A percentile compares a stretch with the other conserved stretches of the same genome.
Evolutionary conservation across 2,888 invertebrate genomes (phyloP).

Genomic region (Endomychus coccineus): DNA sequence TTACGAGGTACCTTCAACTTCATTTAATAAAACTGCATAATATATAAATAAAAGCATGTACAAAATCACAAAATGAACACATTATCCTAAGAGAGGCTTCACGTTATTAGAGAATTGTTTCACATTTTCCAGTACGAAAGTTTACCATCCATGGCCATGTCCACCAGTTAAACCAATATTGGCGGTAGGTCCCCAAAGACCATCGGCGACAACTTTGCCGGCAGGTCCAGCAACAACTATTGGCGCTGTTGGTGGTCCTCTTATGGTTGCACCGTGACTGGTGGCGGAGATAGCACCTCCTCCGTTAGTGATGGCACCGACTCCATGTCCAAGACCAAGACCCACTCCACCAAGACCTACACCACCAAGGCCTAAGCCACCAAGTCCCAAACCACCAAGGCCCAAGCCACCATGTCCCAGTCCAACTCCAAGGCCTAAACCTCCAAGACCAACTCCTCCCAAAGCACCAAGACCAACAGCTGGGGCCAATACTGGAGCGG

Average conservation of each 20-base stretch:
- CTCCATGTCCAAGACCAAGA: neutral
- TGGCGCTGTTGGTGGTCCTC: conserved; percentile 32
- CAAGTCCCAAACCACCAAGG: neutral
- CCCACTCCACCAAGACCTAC: neutral
- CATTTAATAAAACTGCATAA: too few species aligned
- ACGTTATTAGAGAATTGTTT: too few species aligned
- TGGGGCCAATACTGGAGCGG: neutral
- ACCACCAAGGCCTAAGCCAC: neutral
- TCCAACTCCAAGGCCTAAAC: neutral
- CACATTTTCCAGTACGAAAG: too few species aligned
- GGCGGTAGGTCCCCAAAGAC: conserved; percentile 26
- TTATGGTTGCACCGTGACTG: conserved; percentile 32
- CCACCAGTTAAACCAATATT: too few species aligned
- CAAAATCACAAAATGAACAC: too few species aligned
- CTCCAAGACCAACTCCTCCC: neutral
- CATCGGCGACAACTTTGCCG: conserved; percentile 29
- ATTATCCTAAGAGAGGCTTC: too few species aligned
- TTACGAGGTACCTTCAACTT: too few species aligned
- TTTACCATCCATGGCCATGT: too few species aligned
- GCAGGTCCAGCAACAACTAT: conserved; percentile 31
- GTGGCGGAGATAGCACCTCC: conserved; percentile 24
- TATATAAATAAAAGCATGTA: too few species aligned
- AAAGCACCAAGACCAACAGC: neutral
- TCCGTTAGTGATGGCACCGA: conserved; percentile 1
- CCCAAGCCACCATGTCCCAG: neutral